A percentile compares a stretch with the other conserved stretches of the same genome.
Evolutionary conservation across 2,888 invertebrate genomes (phyloP).

Genomic region (Cheiracanthium punctorium): DNA sequence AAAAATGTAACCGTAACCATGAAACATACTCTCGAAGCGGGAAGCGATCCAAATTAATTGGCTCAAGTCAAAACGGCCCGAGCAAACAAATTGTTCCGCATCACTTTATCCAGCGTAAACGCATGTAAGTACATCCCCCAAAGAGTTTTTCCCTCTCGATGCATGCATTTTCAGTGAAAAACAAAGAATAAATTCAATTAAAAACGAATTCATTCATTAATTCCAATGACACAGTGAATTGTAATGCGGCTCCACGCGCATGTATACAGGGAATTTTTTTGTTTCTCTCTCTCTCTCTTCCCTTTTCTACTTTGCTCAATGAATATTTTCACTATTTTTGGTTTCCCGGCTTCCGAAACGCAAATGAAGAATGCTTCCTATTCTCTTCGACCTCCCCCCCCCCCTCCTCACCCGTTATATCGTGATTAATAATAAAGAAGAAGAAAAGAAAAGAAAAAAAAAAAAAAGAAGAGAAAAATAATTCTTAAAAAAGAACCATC

Average conservation of each 20-base stretch:
- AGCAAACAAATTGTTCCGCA: background rate
- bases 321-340: background rate
- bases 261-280: too few species aligned
- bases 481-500: slow-evolving; percentile 32
- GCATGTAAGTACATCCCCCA: too few species aligned
- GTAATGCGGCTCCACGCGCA: background rate
- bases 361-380: slow-evolving; percentile 54
- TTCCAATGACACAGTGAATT: slow-evolving; percentile 13
- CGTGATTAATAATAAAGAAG: slow-evolving; percentile 68
- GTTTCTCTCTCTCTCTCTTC: background rate
- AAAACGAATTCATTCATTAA: slow-evolving; percentile 6
- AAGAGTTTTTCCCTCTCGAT: background rate
- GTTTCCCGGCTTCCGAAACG: slow-evolving; percentile 7
- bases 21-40: background rate
- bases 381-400: slow-evolving; percentile 36
- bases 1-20: slow-evolving; percentile 80
- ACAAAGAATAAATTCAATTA: slow-evolving; percentile 9
- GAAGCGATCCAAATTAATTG: background rate
- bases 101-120: too few species aligned
- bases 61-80: background rate
- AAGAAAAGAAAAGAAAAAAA: too few species aligned
- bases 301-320: too few species aligned
- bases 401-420: slow-evolving; percentile 53
- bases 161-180: background rate
- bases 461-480: too few species aligned